Evolutionary conservation across 2,888 invertebrate species (phyloP), one percentile per base, ranked within the genome.

Genomic region (Acheta domesticus): DNA sequence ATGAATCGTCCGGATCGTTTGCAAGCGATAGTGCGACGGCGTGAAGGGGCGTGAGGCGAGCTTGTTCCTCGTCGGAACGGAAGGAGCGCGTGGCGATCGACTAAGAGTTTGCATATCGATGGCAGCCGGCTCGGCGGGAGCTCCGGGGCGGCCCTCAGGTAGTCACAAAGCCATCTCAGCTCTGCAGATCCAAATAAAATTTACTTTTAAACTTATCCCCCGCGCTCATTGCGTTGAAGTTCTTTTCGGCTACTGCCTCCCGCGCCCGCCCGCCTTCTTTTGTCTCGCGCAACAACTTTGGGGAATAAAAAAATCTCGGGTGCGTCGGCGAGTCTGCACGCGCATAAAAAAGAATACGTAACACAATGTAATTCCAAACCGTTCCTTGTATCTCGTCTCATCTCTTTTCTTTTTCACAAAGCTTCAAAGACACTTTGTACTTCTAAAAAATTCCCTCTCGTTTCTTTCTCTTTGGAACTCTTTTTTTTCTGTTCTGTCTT

Each of bases 361-460:
- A 62, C 62, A 62, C 62, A 62, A 62, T 62, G 62, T 62, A 62
- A 62, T 62, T 62, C n/a, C 62, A n/a, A 62, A 62, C n/a, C 12
- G 62, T 62, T 62, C 62, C n/a, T 62, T 62, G 62, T 62, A 62
- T 62, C 62, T 62, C 62, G 62, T 62, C n/a, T n/a, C n/a, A 62
- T 62, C 14, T 62, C 62, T n/a, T 62, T 62, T 62, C n/a, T n/a
- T 62, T 62, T n/a, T 62, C 62, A 62, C 62, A 62, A 62, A 62
- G 62, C 62, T 62, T 62, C 62, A 62, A 62, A 62, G 62, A 62
- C 62, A 62, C n/a, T 62, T 62, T 62, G 62, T 62, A 62, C 62
- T 62, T 62, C 36, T 62, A n/a, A 62, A 62, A 62, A 62, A 62
- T 62, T 19, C 62, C n/a, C 62, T 62, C n/a, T 62, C n/a, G 36